phyloP scores from a whole-genome alignment of 2,888 invertebrate species.

The Hyles lineata region DNA sequence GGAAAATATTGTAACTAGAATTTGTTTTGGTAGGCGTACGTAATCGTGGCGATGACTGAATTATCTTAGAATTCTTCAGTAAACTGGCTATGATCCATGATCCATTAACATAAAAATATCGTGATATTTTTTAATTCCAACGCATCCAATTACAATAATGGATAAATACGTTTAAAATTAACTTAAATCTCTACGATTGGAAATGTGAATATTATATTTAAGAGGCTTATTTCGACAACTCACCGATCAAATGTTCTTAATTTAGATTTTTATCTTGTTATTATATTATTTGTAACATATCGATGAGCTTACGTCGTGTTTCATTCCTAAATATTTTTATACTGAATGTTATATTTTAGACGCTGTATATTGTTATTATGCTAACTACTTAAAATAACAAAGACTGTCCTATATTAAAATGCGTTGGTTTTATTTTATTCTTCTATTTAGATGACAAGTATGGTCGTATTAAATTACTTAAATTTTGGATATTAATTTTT shows the following conservation, averaged over 20 bases:
- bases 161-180: slow-evolving; percentile 6
- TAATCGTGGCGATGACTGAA: too few species aligned
- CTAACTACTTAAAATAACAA: slow-evolving; percentile 69
- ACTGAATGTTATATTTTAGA: slow-evolving; percentile 56
- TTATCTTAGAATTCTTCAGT: too few species aligned
- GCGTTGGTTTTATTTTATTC: slow-evolving; percentile 40
- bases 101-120: too few species aligned
- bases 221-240: slow-evolving; percentile 60
- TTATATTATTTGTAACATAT: slow-evolving; percentile 47
- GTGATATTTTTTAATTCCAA: too few species aligned
- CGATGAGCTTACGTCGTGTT: slow-evolving; percentile 40
- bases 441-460: neutral
- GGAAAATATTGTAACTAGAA: too few species aligned
- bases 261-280: slow-evolving; percentile 50
- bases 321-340: slow-evolving; percentile 55
- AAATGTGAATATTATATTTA: slow-evolving; percentile 37
- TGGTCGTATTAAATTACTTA: neutral
- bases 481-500: too few species aligned
- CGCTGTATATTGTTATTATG: slow-evolving; percentile 67
- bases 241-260: slow-evolving; percentile 57
- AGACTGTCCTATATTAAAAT: slow-evolving; percentile 67
- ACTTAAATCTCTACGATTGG: slow-evolving; percentile 4
- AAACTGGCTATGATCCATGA: too few species aligned
- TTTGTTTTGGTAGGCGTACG: too few species aligned
- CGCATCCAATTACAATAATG: neutral